Evolutionary conservation across 1,140 invertebrate genomes (phyloP), one percentile per base, ranked within the genome.

Genomic region (Manduca sexta): DNA sequence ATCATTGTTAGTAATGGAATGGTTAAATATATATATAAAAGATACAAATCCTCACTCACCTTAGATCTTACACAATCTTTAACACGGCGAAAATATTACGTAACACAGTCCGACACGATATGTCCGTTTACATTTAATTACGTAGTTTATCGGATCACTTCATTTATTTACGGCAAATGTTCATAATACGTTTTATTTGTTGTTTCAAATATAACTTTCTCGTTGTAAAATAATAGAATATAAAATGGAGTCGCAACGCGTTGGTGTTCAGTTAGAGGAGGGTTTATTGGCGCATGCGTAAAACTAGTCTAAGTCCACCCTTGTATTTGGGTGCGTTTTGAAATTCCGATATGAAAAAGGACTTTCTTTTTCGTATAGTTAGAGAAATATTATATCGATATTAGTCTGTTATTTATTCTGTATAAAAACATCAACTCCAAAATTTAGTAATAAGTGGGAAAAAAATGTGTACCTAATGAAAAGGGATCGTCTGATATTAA

Each of bases 191-290:
- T 5, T 26, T 26, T 26, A 26, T 26, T 26, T 26, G 21, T 26
- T 26, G 21, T 26, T 26, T 26, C 8, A 26, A 26, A 26, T 26
- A 8, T 26, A 26, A 26, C 21, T 26, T 16, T 10, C 6, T 38
- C 15, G 35, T 38, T 2, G 35, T 13, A 13, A 62, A 69, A 72
- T 69, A 74, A 73, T 71, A 64, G 65, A 56, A 75, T 75, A 75
- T 75, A 79, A 79, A 76, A 79, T 79, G 75, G 73, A 54, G 70
- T 55, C 64, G 52, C 35, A 59, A 56, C 40, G 60, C 55, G 33
- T 44, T 53, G 40, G 41, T 50, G 59, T 64, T 78, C 63, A 69
- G 50, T 54, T 50, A 39, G 15, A 31, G 35, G 48, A 38, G 38
- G 35, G 11, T 18, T 21, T 12, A 6, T 37, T 1, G 14, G 60